phyloP scores from a whole-genome alignment of 2,113 vertebrate genomes.

The Phaethornis superciliosus region DNA sequence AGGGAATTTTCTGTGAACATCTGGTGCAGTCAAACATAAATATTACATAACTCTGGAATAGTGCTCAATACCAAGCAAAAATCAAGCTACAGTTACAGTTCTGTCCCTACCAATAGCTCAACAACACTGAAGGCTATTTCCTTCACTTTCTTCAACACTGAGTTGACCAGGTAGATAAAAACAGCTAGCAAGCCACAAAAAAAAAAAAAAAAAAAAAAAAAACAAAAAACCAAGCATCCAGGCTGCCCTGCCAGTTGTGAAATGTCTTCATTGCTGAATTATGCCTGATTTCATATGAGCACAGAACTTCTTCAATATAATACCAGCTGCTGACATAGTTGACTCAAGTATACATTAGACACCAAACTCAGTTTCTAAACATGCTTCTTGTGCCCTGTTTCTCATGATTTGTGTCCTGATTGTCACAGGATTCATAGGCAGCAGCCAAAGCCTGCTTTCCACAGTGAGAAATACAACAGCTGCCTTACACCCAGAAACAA shows the following conservation, averaged over 20 bases:
- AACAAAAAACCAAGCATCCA: neutral
- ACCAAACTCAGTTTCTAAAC: neutral
- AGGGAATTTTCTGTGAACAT: constrained; percentile 48
- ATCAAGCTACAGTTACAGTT: neutral
- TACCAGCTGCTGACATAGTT: neutral
- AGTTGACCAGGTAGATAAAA: neutral
- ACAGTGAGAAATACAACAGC: neutral
- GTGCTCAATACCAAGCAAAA: neutral
- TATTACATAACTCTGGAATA: neutral
- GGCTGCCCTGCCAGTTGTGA: neutral
- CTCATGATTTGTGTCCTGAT: neutral
- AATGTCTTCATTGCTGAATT: neutral
- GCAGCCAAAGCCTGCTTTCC: neutral
- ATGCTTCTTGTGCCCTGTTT: neutral
- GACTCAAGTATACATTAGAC: neutral
- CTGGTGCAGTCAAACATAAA: constrained; percentile 48
- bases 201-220: neutral
- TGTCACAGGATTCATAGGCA: neutral
- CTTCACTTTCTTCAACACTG: neutral
- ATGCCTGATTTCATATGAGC: neutral
- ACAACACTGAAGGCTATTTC: neutral
- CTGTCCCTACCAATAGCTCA: neutral
- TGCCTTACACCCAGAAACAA: neutral
- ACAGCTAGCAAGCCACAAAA: neutral
- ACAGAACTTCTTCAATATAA: neutral